Percentiles rank a stretch among this genome's conserved stretches.
Conservation (phyloP, 1,140 invertebrate genomes). For the Hyposmocoma kahamanoa region DNA sequence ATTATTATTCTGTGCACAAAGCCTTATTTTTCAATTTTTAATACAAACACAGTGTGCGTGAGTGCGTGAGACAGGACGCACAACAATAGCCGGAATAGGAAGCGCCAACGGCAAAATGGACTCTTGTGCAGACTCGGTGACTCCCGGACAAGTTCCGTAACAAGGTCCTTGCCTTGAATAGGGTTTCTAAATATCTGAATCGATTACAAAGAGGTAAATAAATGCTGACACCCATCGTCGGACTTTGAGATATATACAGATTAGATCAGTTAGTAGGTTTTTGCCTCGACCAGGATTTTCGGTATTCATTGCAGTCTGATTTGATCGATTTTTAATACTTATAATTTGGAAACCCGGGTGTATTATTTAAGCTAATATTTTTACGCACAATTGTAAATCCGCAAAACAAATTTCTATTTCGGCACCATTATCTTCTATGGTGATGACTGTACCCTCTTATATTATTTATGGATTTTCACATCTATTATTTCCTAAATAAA, state of each 20-base stretch:
- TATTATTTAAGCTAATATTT: too few species aligned
- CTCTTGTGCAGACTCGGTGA: conserved; percentile 47
- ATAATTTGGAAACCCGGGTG: neutral
- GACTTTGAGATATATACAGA: neutral
- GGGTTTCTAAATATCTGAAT: conserved; percentile 3
- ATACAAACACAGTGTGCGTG: neutral
- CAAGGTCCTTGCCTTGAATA: conserved; percentile 40
- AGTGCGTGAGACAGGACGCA: conserved; percentile 52
- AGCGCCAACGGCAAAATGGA: conserved; percentile 53
- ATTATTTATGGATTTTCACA: neutral
- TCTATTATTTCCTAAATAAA: neutral
- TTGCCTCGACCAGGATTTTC: too few species aligned
- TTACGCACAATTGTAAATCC: too few species aligned
- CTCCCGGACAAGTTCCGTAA: conserved; percentile 56
- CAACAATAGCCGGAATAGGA: conserved; percentile 71
- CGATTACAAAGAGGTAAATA: neutral
- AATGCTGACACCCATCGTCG: neutral
- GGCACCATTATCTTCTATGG: neutral
- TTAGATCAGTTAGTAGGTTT: neutral
- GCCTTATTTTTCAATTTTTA: neutral
- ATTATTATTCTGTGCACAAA: neutral
- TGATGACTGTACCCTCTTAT: too few species aligned
- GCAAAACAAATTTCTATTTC: neutral
- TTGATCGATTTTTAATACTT: neutral
- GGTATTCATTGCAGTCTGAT: neutral